Percentiles rank a stretch among this genome's conserved stretches.
Evolutionary conservation across 2,113 vertebrate genomes (phyloP).

Genomic region (Ailurus styani): DNA sequence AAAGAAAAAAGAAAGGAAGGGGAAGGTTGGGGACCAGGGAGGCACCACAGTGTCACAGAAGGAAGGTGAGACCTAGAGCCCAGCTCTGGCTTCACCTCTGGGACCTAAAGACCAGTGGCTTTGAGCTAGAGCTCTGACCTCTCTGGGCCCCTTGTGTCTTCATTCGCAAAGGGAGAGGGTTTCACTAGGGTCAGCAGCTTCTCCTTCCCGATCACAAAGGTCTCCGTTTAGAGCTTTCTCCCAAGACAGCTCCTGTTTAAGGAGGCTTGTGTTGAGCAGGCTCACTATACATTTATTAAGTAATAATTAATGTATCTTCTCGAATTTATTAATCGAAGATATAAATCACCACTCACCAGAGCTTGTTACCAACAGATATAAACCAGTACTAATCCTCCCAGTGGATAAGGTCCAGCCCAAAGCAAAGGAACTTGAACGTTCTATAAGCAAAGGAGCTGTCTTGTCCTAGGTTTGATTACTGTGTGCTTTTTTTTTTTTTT

Average conservation of each 20-base stretch:
- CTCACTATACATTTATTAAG: slow-evolving; percentile 2
- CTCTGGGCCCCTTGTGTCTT: not conserved
- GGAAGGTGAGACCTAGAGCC: rapidly evolving
- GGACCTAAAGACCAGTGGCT: not conserved
- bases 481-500: not conserved
- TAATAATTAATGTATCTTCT: slow-evolving; percentile 44
- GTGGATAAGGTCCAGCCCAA: not conserved
- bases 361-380: not conserved
- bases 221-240: not conserved
- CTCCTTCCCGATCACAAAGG: not conserved
- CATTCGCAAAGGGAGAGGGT: not conserved
- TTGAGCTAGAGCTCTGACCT: too few species aligned
- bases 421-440: not conserved
- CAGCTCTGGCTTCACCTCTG: not conserved
- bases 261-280: not conserved
- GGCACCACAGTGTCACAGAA: not conserved
- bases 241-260: not conserved
- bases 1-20: too few species aligned
- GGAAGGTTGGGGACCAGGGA: not conserved
- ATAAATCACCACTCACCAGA: slow-evolving; percentile 26
- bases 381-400: not conserved
- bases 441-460: not conserved
- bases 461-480: not conserved
- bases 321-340: not conserved
- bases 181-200: not conserved